These are phyloP conservation scores for Drosophila nigromelanica DNA, from an alignment of 1,140 invertebrate species.

Conservation along the genomic window DNA sequence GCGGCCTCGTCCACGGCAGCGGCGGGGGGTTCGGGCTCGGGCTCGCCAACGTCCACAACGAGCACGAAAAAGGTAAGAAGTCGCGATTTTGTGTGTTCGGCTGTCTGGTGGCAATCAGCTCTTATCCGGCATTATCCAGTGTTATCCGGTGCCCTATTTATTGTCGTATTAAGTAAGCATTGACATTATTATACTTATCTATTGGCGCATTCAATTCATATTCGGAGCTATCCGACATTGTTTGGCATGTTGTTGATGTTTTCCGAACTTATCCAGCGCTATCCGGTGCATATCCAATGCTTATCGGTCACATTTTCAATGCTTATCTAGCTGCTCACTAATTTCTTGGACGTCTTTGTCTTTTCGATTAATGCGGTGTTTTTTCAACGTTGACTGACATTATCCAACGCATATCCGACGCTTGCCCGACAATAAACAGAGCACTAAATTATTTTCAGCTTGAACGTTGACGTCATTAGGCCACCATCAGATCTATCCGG, in stretches of 20 bases:
- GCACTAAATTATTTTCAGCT: background rate
- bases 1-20: constrained; percentile 30
- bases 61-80: constrained; percentile 70
- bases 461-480: background rate
- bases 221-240: no score
- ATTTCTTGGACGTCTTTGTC: background rate
- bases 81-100: background rate
- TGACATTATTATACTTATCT: no score
- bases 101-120: background rate
- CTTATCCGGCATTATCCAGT: background rate
- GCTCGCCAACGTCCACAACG: constrained; percentile 22
- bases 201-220: no score
- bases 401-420: constrained; percentile 10
- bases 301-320: no score
- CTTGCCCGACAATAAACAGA: background rate
- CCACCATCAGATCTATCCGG: background rate
- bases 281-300: no score
- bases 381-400: background rate
- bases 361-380: background rate
- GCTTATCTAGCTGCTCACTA: background rate
- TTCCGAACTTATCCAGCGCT: no score
- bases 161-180: no score
- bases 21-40: constrained; percentile 13
- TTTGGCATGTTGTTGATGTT: no score
- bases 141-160: background rate